A percentile compares a stretch with the other conserved stretches of the same genome.
phyloP scores from a whole-genome alignment of 1,140 invertebrate genomes.

The Holotrichia oblita region DNA sequence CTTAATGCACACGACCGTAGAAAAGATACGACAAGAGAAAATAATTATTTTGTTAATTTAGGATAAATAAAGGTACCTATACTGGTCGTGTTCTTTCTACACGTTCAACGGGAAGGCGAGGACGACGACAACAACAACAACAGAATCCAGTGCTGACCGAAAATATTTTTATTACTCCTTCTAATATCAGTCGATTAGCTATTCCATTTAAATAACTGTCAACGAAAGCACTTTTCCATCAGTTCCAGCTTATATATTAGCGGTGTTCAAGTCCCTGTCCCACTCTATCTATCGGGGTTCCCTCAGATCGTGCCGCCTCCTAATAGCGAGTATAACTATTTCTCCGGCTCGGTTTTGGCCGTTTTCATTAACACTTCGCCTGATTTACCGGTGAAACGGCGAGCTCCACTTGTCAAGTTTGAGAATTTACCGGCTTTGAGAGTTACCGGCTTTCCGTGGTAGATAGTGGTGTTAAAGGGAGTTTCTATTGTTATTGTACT shows the following conservation, averaged over 20 bases:
- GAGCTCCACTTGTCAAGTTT: background rate
- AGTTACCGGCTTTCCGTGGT: no score
- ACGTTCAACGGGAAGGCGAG: background rate
- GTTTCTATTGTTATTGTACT: no score
- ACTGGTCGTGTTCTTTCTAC: background rate
- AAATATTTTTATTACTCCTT: slow-evolving; percentile 22
- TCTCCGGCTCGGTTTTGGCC: background rate
- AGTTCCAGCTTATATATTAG: slow-evolving; percentile 3
- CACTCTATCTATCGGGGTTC: slow-evolving; percentile 14
- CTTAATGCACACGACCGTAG: background rate
- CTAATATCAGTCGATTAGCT: slow-evolving; percentile 19
- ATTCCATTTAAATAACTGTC: slow-evolving; percentile 34
- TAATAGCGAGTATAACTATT: slow-evolving; percentile 36
- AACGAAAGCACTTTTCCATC: slow-evolving; percentile 25
- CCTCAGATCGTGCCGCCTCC: slow-evolving; percentile 25
- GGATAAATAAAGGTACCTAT: slow-evolving; percentile 13
- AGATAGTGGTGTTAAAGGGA: no score
- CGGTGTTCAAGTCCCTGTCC: background rate
- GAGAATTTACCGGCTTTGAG: background rate
- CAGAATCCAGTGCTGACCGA: background rate
- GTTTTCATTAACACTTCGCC: slow-evolving; percentile 30
- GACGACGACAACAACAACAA: background rate
- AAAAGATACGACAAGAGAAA: background rate
- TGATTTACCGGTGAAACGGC: slow-evolving; percentile 12
- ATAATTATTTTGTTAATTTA: slow-evolving; percentile 35